Conservation (phyloP, 2,113 vertebrate genomes). For the Nicator chloris region DNA sequence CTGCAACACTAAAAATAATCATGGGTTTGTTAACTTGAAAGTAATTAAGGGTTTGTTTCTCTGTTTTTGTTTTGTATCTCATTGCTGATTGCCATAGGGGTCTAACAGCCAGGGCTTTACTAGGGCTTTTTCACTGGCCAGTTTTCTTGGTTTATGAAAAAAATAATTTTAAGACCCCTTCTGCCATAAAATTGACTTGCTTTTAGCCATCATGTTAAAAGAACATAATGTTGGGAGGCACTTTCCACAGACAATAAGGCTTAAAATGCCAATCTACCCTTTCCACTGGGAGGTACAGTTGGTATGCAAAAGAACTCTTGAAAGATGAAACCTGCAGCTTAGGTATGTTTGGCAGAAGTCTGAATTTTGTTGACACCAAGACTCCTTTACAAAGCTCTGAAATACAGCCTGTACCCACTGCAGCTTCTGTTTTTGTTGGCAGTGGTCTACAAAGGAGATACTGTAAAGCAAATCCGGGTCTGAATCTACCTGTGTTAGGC, state of each 20-base stretch:
- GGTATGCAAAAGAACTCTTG: background rate
- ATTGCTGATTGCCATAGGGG: background rate
- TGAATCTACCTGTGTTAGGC: background rate
- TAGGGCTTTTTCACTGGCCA: background rate
- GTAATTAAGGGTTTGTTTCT: background rate
- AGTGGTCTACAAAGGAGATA: background rate
- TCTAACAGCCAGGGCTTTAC: background rate
- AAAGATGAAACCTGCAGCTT: background rate
- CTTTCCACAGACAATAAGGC: background rate
- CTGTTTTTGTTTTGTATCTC: background rate
- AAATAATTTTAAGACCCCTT: background rate
- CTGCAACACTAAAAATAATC: background rate
- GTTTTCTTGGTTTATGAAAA: background rate
- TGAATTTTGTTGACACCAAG: background rate
- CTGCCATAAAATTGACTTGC: background rate
- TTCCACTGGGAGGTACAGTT: background rate
- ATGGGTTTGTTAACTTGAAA: background rate
- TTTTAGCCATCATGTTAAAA: background rate
- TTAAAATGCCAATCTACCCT: background rate
- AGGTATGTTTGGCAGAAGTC: background rate
- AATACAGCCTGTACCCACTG: background rate
- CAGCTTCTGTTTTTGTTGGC: background rate
- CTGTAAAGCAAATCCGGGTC: background rate
- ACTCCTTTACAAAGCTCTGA: background rate
- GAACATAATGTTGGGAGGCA: background rate